Base-by-base conservation (phyloP, 2,888 invertebrate genomes). In the Diploptera punctata region DNA sequence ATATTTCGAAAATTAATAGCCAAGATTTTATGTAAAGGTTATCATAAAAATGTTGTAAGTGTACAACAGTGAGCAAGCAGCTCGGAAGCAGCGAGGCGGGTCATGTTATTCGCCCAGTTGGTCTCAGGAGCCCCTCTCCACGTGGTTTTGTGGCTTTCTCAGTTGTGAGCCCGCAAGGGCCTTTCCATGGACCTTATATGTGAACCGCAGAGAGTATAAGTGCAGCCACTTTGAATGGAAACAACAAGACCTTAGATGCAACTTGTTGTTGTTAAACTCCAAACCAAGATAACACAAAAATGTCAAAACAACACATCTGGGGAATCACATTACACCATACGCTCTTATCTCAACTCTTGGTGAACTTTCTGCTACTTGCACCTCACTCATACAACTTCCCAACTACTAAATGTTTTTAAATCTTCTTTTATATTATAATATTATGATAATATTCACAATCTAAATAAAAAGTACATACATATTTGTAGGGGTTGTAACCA, bases 141-240 rank as follows among this genome's bases (percentile, higher is more conserved):
- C 65, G 65, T 65, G 65, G 65, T 65, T 65, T 47, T 47, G 65
- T 29, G 65, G 65, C 26, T 65, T 65, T 29, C 57, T 57, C 57
- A 21, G 57, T 57, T 29, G 57, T 57, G 57, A 57, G 16, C 57
- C 57, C 57, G 16, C 57, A 57, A 57, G 57, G 21, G 57, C 31
- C 31, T n/a, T 13, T 29, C 26, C 29, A 29, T 16, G 65, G 65
- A 65, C 65, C 65, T 44, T 65, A 47, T 47, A 65, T 65, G 26
- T 44, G 44, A 47, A 65, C 65, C 65, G 29, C 65, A 65, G 29
- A 26, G 29, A 7, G n/a, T 10, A 33, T 33, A 33, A 33, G 33
- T 10, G 10, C 33, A 33, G 7, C 33, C 5, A 13, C 52, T 21
- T 21, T 21, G 52, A 52, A 52, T 52, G 52, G 21, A 21, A 52